Conservation (phyloP, 2,797 vertebrate genomes). For the Amniataba percoides region DNA sequence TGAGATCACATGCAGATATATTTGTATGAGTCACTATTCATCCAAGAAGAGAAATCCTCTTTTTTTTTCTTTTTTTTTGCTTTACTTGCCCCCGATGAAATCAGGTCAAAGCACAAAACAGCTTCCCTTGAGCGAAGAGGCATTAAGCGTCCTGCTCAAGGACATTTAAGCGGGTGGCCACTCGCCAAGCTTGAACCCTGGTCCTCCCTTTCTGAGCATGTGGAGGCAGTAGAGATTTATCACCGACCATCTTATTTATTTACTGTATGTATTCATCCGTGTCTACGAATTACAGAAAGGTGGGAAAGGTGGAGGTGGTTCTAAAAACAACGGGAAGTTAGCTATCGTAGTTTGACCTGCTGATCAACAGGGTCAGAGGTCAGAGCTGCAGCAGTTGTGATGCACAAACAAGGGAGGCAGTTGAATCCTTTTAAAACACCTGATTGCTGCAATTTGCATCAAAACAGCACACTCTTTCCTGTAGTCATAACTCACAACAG, state of each 20-base stretch:
- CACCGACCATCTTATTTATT: not conserved
- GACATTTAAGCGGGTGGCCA: constrained; percentile 8
- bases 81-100: not conserved
- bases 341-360: not conserved
- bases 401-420: not conserved
- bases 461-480: not conserved
- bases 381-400: too few relatives aligned
- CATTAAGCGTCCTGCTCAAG: constrained; percentile 13
- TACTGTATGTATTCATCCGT: not conserved
- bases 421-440: not conserved
- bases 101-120: constrained; percentile 14
- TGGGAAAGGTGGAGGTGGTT: not conserved
- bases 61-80: not conserved
- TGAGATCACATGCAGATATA: not conserved
- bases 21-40: constrained; percentile 24
- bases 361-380: not conserved
- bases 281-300: not conserved
- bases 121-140: not conserved
- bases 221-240: not conserved
- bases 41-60: constrained; percentile 19
- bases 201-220: not conserved
- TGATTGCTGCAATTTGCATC: not conserved
- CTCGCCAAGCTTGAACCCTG: not conserved
- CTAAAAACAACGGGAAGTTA: too few relatives aligned
- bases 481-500: not conserved